Evolutionary conservation across 2,797 vertebrate genomes (phyloP).

Genomic region (Bucorvus abyssinicus): DNA sequence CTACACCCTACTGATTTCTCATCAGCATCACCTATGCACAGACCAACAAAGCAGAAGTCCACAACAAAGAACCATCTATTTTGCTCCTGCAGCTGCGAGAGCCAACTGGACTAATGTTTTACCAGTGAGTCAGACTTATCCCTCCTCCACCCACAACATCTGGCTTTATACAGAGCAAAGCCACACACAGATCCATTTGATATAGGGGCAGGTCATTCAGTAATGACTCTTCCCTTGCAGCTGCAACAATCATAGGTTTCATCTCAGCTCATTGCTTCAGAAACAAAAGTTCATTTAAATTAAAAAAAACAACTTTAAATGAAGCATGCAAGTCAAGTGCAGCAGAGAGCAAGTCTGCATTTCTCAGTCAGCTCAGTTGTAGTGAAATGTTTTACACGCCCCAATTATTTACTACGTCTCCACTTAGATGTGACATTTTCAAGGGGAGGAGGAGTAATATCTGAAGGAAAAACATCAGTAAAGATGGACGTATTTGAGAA

Average conservation of each 20-base stretch:
- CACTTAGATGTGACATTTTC: constrained; percentile 36
- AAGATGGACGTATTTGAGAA: background rate
- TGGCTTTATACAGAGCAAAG: background rate
- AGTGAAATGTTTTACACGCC: constrained; percentile 61
- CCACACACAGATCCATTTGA: background rate
- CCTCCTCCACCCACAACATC: background rate
- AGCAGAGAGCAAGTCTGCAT: constrained; percentile 9
- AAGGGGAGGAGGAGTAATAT: constrained; percentile 21
- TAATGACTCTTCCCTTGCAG: background rate
- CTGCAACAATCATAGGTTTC: background rate
- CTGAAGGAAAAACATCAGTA: background rate
- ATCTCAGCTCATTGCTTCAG: background rate
- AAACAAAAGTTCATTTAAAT: background rate
- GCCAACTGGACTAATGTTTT: constrained; percentile 49
- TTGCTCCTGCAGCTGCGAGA: constrained; percentile 29
- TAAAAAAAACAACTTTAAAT: background rate
- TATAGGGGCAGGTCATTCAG: background rate
- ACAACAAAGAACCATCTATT: constrained; percentile 34
- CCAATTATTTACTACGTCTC: constrained; percentile 59
- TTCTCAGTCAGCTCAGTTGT: constrained; percentile 36
- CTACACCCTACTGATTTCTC: background rate
- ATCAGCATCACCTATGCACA: constrained; percentile 20
- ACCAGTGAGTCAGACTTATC: constrained; percentile 36
- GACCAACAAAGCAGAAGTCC: background rate
- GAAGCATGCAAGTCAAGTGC: background rate